Evolutionary conservation across 2,797 vertebrate species (phyloP).

Genomic region (Bradypus variegatus): DNA sequence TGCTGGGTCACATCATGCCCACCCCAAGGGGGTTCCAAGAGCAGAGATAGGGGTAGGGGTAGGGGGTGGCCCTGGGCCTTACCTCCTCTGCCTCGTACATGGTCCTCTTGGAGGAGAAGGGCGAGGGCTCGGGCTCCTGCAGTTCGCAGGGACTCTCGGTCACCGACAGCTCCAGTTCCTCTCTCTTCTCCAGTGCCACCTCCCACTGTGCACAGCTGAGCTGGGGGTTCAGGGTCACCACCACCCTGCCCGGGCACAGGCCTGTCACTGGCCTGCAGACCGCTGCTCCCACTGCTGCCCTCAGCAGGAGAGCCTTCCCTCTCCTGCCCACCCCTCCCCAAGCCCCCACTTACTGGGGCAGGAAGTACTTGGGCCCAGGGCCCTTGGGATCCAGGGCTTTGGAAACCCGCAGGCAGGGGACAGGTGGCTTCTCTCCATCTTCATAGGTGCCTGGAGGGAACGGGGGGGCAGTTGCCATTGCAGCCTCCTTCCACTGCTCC

Average conservation of each 20-base stretch:
- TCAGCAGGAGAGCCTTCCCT: background rate
- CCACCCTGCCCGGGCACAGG: slow-evolving; percentile 73
- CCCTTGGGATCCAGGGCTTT: slow-evolving; percentile 76
- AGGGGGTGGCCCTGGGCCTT: background rate
- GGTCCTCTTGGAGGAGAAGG: slow-evolving; percentile 92
- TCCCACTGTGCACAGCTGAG: slow-evolving; percentile 64
- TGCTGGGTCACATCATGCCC: background rate
- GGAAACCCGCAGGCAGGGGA: slow-evolving; percentile 86
- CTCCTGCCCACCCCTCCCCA: too few species aligned
- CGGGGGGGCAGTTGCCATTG: accelerated
- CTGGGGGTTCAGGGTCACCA: slow-evolving; percentile 76
- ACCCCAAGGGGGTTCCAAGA: background rate
- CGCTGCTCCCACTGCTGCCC: background rate
- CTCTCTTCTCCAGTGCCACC: slow-evolving; percentile 46
- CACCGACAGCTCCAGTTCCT: slow-evolving; percentile 79
- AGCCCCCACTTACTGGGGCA: slow-evolving; percentile 69
- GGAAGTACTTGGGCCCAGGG: slow-evolving; percentile 61
- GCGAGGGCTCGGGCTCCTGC: slow-evolving; percentile 83
- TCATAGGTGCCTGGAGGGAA: slow-evolving; percentile 81
- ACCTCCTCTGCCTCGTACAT: slow-evolving; percentile 97
- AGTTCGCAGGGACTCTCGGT: slow-evolving; percentile 90
- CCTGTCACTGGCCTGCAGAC: slow-evolving; percentile 6
- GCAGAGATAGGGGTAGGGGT: background rate
- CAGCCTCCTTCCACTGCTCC: background rate
- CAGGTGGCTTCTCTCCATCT: slow-evolving; percentile 81